Conservation (phyloP, 2,888 invertebrate species). For the Eucera pruinosa region DNA sequence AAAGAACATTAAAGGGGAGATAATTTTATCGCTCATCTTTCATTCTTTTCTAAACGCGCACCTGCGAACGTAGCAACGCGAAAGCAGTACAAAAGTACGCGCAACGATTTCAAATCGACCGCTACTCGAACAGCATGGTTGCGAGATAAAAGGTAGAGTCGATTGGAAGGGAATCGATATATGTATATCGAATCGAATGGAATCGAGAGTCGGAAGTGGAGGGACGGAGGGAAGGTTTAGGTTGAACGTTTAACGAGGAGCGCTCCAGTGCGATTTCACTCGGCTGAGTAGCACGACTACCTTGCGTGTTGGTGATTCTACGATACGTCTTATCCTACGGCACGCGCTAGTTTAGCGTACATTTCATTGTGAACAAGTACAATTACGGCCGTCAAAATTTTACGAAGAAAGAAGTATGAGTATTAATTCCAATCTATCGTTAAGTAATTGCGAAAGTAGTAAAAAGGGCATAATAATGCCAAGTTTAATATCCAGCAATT, state of each 20-base stretch:
- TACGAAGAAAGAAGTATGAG: slow-evolving; percentile 84
- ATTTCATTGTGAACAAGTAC: slow-evolving; percentile 54
- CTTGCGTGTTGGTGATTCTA: slow-evolving; percentile 14
- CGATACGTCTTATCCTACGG: slow-evolving; percentile 35
- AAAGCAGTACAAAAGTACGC: too few relatives aligned
- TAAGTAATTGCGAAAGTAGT: slow-evolving; percentile 83
- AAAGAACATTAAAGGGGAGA: too few relatives aligned
- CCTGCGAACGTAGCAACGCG: too few relatives aligned
- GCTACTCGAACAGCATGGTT: too few relatives aligned
- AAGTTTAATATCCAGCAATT: slow-evolving; percentile 88
- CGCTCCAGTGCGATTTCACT: slow-evolving; percentile 46
- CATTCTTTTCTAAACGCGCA: too few relatives aligned
- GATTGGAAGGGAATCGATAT: slow-evolving; percentile 24
- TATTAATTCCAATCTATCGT: slow-evolving; percentile 80
- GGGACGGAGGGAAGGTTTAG: too few relatives aligned
- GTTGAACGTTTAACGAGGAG: slow-evolving; percentile 15
- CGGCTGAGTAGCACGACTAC: slow-evolving; percentile 5
- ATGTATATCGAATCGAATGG: slow-evolving; percentile 15
- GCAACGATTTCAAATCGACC: too few relatives aligned
- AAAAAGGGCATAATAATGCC: slow-evolving; percentile 86
- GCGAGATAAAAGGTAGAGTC: slow-evolving; percentile 12
- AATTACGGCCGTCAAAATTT: slow-evolving; percentile 79
- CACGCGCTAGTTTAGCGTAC: slow-evolving; percentile 67
- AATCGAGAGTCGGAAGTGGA: not conserved
- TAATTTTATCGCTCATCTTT: too few relatives aligned